Evolutionary conservation across 2,797 vertebrate species (phyloP).

Genomic region (Holocentrus rufus): DNA sequence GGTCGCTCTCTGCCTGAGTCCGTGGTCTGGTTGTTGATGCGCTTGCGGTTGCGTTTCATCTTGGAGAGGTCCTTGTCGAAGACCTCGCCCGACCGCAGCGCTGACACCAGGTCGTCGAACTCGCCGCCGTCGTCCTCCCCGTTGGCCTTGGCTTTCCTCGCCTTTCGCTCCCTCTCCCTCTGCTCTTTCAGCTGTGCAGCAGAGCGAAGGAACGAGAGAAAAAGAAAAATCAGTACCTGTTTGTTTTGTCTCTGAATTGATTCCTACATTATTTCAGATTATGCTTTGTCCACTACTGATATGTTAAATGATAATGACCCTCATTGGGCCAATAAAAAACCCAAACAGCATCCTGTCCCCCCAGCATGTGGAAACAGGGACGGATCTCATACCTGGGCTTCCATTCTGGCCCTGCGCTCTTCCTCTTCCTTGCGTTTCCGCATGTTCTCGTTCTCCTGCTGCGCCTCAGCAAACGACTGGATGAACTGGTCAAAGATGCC

Average conservation of each 20-base stretch:
- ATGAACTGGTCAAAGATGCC: conserved; percentile 99
- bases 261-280: background rate
- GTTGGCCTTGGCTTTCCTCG: conserved; percentile 92
- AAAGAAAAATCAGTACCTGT: background rate
- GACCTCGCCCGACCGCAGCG: conserved; percentile 95
- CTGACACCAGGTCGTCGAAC: conserved; percentile 97
- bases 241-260: background rate
- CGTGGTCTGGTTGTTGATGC: conserved; percentile 89
- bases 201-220: background rate
- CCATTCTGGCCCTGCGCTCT: conserved; percentile 93
- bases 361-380: background rate
- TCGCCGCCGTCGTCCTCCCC: conserved; percentile 93
- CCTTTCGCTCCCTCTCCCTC: conserved; percentile 92
- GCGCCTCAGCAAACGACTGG: conserved; percentile 92
- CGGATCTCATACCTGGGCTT: conserved; percentile 87
- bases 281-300: background rate
- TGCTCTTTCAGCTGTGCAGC: conserved; percentile 92
- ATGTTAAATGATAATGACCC: no score
- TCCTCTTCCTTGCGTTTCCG: conserved; percentile 95
- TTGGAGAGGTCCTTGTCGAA: conserved; percentile 99
- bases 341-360: background rate
- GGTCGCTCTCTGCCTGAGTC: conserved; percentile 92
- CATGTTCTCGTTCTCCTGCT: conserved; percentile 98
- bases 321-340: background rate
- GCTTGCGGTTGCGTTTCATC: conserved; percentile 97